A percentile compares a stretch with the other conserved stretches of the same genome.
These are phyloP conservation scores for Labeo catla DNA, from an alignment of 2,113 vertebrate species.

Conservation along the genomic window DNA sequence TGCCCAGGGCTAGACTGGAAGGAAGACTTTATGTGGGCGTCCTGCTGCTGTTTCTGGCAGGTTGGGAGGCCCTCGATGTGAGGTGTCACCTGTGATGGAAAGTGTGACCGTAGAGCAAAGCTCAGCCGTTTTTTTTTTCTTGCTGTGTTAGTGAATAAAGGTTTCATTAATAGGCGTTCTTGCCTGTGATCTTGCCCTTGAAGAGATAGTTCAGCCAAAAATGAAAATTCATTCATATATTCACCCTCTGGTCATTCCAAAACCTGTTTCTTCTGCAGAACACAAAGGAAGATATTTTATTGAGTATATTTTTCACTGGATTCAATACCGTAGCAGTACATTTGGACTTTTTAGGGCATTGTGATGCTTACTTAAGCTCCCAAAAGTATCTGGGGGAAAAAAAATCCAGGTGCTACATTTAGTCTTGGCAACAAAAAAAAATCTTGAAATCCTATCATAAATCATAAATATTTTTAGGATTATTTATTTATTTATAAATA, in stretches of 20 bases:
- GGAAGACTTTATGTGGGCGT: slow-evolving; percentile 46
- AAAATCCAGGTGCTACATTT: too few relatives aligned
- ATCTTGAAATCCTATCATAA: too few relatives aligned
- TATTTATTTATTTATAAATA: too few relatives aligned
- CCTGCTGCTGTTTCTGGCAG: slow-evolving; percentile 46
- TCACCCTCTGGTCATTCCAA: background rate
- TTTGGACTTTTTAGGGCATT: too few relatives aligned
- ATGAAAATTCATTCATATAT: background rate
- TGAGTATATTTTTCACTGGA: background rate
- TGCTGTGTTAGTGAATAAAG: slow-evolving; percentile 25
- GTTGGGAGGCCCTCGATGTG: slow-evolving; percentile 22
- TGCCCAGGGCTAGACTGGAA: slow-evolving; percentile 22
- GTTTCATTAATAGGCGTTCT: slow-evolving; percentile 3
- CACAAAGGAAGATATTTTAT: background rate
- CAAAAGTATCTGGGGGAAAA: too few relatives aligned
- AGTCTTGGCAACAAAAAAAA: too few relatives aligned
- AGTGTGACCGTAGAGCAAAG: slow-evolving; percentile 25
- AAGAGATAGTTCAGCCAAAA: background rate
- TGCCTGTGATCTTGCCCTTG: slow-evolving; percentile 28
- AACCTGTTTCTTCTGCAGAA: background rate
- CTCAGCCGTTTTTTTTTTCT: background rate
- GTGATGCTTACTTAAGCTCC: too few relatives aligned
- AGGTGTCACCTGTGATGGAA: slow-evolving; percentile 52
- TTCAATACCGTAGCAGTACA: background rate
- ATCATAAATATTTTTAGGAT: too few relatives aligned